Evolutionary conservation across 2,888 invertebrate genomes (phyloP).

Genomic region (Siphonodentalium dalli): DNA sequence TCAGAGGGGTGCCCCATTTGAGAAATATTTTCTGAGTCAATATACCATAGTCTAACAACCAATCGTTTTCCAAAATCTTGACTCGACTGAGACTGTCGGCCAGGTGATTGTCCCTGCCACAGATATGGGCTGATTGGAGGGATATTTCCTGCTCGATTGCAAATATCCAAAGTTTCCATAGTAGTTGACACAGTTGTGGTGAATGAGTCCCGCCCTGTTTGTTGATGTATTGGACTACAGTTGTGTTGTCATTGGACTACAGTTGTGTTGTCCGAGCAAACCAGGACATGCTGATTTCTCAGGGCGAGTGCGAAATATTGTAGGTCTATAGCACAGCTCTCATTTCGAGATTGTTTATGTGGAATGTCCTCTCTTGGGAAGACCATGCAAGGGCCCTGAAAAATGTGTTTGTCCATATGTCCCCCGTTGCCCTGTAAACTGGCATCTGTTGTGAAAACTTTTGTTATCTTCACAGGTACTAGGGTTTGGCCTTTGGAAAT

Average conservation of each 20-base stretch:
- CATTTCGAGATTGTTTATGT: slow-evolving; percentile 8
- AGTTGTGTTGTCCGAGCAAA: slow-evolving; percentile 12
- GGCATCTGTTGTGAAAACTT: not conserved
- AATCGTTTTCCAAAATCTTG: slow-evolving; percentile 11
- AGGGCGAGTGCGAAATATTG: not conserved
- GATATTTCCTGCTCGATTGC: not conserved
- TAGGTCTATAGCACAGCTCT: slow-evolving; percentile 1
- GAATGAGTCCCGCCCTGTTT: slow-evolving; percentile 11
- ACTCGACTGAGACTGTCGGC: slow-evolving; percentile 5
- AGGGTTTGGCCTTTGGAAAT: slow-evolving; percentile 17
- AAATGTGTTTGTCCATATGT: not conserved
- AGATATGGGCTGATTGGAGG: slow-evolving; percentile 12
- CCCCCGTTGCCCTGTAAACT: not conserved
- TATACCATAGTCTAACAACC: slow-evolving; percentile 4
- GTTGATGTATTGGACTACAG: slow-evolving; percentile 13
- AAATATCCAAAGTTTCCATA: slow-evolving; percentile 6
- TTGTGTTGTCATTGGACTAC: too few species aligned
- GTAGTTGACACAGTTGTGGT: slow-evolving; percentile 1
- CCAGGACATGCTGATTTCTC: slow-evolving; percentile 1
- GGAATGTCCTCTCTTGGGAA: not conserved
- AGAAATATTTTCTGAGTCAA: not conserved
- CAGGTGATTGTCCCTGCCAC: slow-evolving; percentile 10
- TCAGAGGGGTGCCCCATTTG: slow-evolving; percentile 1
- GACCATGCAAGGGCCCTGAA: slow-evolving; percentile 12
- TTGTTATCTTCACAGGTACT: not conserved